These are phyloP conservation scores for Drosophila rhopaloa DNA, from an alignment of 1,140 invertebrate species.

Conservation along the genomic window DNA sequence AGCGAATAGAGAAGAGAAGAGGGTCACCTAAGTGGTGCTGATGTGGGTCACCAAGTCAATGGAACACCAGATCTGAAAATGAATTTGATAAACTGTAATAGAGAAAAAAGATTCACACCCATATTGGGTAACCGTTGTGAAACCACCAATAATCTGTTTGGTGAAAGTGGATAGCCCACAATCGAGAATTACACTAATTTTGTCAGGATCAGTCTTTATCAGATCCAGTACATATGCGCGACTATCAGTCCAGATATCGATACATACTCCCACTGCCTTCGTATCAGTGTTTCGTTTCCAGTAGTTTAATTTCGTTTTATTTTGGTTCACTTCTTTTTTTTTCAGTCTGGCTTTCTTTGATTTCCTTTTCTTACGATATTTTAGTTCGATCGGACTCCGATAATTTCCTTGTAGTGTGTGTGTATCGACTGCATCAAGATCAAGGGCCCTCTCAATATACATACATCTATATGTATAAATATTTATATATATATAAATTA, in stretches of 20 bases:
- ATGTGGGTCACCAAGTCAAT: slow-evolving; percentile 1
- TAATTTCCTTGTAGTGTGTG: slow-evolving; percentile 47
- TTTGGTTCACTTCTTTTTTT: background rate
- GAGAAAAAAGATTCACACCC: background rate
- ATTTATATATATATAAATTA: slow-evolving; percentile 17
- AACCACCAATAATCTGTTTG: background rate
- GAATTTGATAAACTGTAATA: background rate
- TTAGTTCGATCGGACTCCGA: slow-evolving; percentile 17
- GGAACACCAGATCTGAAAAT: background rate
- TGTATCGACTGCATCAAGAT: slow-evolving; percentile 54
- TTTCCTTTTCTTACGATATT: slow-evolving; percentile 1
- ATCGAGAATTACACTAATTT: background rate
- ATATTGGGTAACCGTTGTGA: background rate
- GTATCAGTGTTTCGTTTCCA: slow-evolving; percentile 34
- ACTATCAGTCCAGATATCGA: slow-evolving; percentile 36
- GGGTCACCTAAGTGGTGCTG: slow-evolving; percentile 2
- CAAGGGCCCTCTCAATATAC: slow-evolving; percentile 64
- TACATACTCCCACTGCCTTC: slow-evolving; percentile 49
- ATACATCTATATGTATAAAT: slow-evolving; percentile 10
- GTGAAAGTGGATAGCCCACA: background rate
- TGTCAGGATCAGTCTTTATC: slow-evolving; percentile 5
- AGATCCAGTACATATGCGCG: slow-evolving; percentile 25
- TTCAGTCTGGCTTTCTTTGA: slow-evolving; percentile 18
- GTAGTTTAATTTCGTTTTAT: slow-evolving; percentile 16
- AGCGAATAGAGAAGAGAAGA: background rate